phyloP scores from a whole-genome alignment of 2,113 vertebrate genomes.

The Chamaetylas fuelleborni region DNA sequence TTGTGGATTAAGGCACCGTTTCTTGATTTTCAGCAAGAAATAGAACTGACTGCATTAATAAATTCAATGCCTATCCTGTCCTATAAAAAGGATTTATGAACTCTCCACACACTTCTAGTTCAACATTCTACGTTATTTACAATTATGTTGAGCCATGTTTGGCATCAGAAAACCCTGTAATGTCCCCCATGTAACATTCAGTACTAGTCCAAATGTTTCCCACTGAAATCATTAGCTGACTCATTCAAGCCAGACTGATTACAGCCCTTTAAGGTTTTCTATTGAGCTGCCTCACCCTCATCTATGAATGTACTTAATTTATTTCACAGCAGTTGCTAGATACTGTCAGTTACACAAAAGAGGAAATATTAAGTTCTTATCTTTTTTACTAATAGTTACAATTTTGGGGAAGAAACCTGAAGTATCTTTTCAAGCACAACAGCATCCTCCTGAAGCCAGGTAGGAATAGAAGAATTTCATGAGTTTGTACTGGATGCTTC shows the following conservation, averaged over 20 bases:
- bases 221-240: not conserved
- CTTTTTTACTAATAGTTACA: not conserved
- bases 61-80: not conserved
- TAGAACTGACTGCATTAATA: not conserved
- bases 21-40: not conserved
- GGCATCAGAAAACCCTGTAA: not conserved
- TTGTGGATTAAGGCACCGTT: not conserved
- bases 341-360: not conserved
- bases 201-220: not conserved
- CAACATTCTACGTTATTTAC: not conserved
- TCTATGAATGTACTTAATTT: not conserved
- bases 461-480: constrained; percentile 7
- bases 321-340: not conserved
- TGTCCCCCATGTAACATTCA: not conserved
- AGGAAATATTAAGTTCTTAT: not conserved
- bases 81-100: not conserved
- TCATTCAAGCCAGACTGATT: not conserved
- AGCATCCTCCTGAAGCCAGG: constrained; percentile 12
- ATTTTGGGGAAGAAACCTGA: not conserved
- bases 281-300: not conserved
- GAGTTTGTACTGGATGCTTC: not conserved
- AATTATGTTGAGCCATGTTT: not conserved
- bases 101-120: not conserved
- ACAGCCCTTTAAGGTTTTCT: not conserved
- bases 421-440: not conserved